Base-by-base conservation (phyloP, 2,113 vertebrate genomes). In the Cheilinus undulatus region DNA sequence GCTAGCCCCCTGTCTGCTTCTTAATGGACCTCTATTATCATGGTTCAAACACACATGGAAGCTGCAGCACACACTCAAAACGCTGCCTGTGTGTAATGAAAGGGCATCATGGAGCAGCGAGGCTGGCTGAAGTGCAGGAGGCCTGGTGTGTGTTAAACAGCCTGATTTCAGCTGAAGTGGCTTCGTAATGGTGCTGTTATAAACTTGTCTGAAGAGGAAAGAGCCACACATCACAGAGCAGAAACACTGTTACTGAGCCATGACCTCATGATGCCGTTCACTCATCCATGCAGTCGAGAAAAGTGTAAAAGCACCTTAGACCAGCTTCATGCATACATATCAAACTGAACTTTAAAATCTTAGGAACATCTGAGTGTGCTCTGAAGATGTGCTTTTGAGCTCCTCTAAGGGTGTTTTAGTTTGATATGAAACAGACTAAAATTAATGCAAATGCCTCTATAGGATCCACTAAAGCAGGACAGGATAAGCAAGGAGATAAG, bases 11-110 rank as follows among this genome's bases (percentile, higher is more conserved):
- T 63, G 65, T 78, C 75, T 81, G 51, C 77, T 40, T 42, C 30
- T 56, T 87, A 88, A 83, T 89, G 75, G 84, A 72, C 65, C 68
- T 79, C 70, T 75, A 84, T 90, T 84, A 90, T 75, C 75, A 73
- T 69, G 82, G 73, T 81, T 74, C 69, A 81, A 63, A 73, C 69
- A 72, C 69, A 78, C 74, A 65, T 45, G 2, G 24, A 83, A 52
- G 52, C 36, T 19, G n/a, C 36, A 20, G 14, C 66, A 22, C 49
- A 71, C 64, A 63, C 69, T 70, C 58, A 34, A 40, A 28, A 43
- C 30, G 17, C 9, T 27, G 43, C 53, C 43, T 69, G 22, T 76
- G 56, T 73, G 52, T 23, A 71, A 80, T 85, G 66, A 86, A 83
- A 80, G 76, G 24, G 24, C 60, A 7, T 71, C 17, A 13, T 69